Evolutionary conservation across 2,797 vertebrate species (phyloP).

Genomic region (Huso huso): DNA sequence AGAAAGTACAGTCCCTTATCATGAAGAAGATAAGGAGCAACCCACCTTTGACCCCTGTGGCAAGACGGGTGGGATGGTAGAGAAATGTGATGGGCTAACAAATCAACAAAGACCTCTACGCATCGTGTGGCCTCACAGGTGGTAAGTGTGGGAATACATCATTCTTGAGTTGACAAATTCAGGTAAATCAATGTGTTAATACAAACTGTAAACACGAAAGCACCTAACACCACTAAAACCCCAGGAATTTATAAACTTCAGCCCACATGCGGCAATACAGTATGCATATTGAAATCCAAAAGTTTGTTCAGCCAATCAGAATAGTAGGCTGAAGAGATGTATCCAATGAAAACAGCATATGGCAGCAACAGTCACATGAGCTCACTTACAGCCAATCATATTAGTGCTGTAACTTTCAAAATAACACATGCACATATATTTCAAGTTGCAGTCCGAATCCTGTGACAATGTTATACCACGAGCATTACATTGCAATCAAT

Average conservation of each 20-base stretch:
- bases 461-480: constrained; percentile 3
- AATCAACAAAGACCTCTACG: constrained; percentile 68
- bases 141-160: constrained; percentile 63
- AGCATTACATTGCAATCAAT: constrained; percentile 1
- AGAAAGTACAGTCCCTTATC: constrained; percentile 28
- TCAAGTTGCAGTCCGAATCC: constrained; percentile 2
- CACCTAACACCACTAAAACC: too few species aligned
- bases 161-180: constrained; percentile 11
- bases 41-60: constrained; percentile 29
- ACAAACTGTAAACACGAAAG: too few species aligned
- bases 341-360: too few species aligned
- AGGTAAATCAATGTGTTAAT: constrained; percentile 7
- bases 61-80: constrained; percentile 27
- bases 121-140: constrained; percentile 78
- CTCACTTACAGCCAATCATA: too few species aligned
- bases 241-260: too few species aligned
- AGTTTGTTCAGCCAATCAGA: too few species aligned
- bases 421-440: neutral
- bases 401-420: neutral
- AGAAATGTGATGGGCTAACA: constrained; percentile 27
- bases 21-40: constrained; percentile 31
- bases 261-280: neutral
- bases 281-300: constrained; percentile 5
- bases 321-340: too few species aligned
- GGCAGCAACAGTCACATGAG: too few species aligned